phyloP scores from a whole-genome alignment of 2,888 invertebrate genomes.

The Pseudanteris insignis region DNA sequence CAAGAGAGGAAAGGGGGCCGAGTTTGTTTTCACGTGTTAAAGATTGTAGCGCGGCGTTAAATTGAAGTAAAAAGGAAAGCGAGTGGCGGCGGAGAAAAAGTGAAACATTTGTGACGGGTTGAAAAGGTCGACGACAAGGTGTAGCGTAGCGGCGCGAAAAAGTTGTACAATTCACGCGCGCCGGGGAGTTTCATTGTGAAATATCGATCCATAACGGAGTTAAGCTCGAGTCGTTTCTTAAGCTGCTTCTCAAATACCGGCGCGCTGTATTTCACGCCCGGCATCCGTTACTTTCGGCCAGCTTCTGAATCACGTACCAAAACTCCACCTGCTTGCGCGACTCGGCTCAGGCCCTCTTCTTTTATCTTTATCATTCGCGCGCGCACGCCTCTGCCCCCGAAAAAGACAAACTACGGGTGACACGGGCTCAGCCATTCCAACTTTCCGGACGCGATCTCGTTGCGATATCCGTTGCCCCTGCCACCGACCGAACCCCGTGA shows the following conservation, averaged over 20 bases:
- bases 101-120: slow-evolving; percentile 10
- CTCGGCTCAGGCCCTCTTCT: too few relatives aligned
- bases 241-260: slow-evolving; percentile 37
- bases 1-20: too few relatives aligned
- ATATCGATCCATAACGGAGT: slow-evolving; percentile 35
- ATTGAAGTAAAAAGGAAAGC: neutral
- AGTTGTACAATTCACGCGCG: slow-evolving; percentile 10
- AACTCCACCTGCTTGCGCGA: slow-evolving; percentile 33
- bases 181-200: slow-evolving; percentile 29
- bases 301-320: slow-evolving; percentile 42
- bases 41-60: too few relatives aligned
- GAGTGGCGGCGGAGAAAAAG: neutral
- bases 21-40: too few relatives aligned
- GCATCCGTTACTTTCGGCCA: slow-evolving; percentile 36
- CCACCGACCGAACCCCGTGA: neutral
- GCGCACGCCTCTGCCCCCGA: too few relatives aligned
- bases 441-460: slow-evolving; percentile 38
- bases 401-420: slow-evolving; percentile 37
- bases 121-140: slow-evolving; percentile 11
- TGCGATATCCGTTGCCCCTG: slow-evolving; percentile 33
- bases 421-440: slow-evolving; percentile 30
- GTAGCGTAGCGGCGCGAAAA: slow-evolving; percentile 12
- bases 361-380: slow-evolving; percentile 39
- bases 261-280: slow-evolving; percentile 25
- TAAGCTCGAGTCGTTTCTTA: slow-evolving; percentile 33